Evolutionary conservation across 37 sponge, comb jelly and placozoan genomes (phyloP).

Genomic region (Aplysina aerophoba): DNA sequence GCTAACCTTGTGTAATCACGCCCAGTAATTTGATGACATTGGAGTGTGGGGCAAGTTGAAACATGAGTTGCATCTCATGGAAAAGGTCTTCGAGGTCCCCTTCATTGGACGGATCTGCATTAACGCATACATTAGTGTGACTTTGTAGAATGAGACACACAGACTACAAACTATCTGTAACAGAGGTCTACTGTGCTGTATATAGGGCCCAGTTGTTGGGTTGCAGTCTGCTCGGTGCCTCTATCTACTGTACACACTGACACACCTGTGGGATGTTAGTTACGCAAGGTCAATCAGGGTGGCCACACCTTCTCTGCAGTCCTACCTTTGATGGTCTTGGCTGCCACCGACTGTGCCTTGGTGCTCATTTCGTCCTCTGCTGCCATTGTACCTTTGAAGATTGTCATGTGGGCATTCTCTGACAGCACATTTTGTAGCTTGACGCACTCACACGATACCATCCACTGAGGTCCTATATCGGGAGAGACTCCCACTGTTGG

Average conservation of each 20-base stretch:
- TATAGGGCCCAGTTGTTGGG: no score
- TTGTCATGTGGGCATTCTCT: slow-evolving; percentile 49
- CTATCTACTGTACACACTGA: no score
- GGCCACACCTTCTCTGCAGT: no score
- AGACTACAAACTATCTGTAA: no score
- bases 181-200: no score
- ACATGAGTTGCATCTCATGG: slow-evolving; percentile 60
- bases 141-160: no score
- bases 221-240: no score
- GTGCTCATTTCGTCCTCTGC: slow-evolving; percentile 41
- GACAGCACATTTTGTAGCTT: slow-evolving; percentile 51
- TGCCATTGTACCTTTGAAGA: slow-evolving; percentile 49
- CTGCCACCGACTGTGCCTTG: slow-evolving; percentile 50
- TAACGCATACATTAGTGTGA: no score
- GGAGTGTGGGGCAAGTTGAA: slow-evolving; percentile 51
- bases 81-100: slow-evolving; percentile 1
- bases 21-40: slow-evolving; percentile 63
- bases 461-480: slow-evolving; percentile 61
- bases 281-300: neutral
- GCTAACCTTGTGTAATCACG: slow-evolving; percentile 59
- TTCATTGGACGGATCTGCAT: neutral
- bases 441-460: slow-evolving; percentile 39
- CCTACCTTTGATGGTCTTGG: slow-evolving; percentile 58
- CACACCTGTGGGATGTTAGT: neutral
- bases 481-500: neutral